phyloP scores from a whole-genome alignment of 2,797 vertebrate genomes.

The Hydrocynus forskahlii region DNA sequence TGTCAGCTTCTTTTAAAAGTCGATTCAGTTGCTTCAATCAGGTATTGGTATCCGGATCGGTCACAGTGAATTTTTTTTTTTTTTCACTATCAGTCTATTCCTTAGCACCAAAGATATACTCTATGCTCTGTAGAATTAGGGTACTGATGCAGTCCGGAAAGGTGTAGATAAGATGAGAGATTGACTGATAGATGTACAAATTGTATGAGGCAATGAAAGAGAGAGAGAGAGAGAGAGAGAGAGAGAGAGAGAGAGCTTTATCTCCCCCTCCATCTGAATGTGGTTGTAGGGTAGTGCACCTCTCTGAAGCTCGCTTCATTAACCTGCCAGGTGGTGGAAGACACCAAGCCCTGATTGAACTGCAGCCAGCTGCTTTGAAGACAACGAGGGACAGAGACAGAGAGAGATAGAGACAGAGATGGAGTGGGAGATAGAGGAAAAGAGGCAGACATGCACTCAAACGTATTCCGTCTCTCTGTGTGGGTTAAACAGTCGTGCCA shows the following conservation, averaged over 20 bases:
- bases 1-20: too few species aligned
- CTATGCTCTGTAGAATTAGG: too few species aligned
- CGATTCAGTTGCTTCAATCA: too few species aligned
- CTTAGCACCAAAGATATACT: too few species aligned
- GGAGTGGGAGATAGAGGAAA: constrained; percentile 8
- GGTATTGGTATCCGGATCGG: too few species aligned
- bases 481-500: constrained; percentile 20
- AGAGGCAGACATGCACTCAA: background rate
- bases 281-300: constrained; percentile 26
- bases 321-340: constrained; percentile 59
- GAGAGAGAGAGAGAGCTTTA: constrained; percentile 4
- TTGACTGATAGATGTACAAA: background rate
- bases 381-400: constrained; percentile 37
- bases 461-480: constrained; percentile 23
- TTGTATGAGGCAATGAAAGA: background rate
- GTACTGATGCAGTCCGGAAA: too few species aligned
- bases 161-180: too few species aligned
- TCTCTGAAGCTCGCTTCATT: constrained; percentile 58
- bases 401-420: too few species aligned
- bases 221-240: background rate
- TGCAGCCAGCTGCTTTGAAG: constrained; percentile 59
- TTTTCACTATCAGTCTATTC: too few species aligned
- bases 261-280: too few species aligned
- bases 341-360: constrained; percentile 53
- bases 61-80: too few species aligned